Conservation (phyloP, 2,888 invertebrate genomes). For the Drosophila histrio region DNA sequence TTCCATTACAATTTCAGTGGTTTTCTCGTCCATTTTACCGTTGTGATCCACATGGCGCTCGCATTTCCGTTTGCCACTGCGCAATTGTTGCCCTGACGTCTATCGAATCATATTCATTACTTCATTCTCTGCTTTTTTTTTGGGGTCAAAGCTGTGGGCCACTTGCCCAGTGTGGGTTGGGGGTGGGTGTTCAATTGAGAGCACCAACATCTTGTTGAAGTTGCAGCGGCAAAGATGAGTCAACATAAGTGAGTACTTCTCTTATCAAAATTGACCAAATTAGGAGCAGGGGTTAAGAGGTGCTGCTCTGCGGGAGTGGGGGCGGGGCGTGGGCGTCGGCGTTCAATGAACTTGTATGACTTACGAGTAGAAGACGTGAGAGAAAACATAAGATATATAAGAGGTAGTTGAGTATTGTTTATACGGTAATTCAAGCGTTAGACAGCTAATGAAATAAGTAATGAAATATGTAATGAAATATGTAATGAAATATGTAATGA, state of each 20-base stretch:
- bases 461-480: neutral
- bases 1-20: neutral
- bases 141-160: constrained; percentile 59
- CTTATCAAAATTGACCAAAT: constrained; percentile 32
- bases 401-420: neutral
- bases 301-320: constrained; percentile 1
- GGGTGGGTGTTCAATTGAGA: constrained; percentile 48
- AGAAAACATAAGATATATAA: neutral
- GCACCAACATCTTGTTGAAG: constrained; percentile 14
- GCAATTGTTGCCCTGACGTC: constrained; percentile 29
- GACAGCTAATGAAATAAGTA: neutral
- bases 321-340: no score
- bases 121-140: constrained; percentile 35
- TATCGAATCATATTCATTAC: constrained; percentile 56
- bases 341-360: constrained; percentile 52
- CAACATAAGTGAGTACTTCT: constrained; percentile 15
- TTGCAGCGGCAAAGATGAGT: constrained; percentile 19
- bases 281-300: constrained; percentile 49
- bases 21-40: constrained; percentile 41
- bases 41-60: constrained; percentile 61
- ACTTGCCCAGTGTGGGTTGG: constrained; percentile 24
- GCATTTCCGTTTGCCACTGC: constrained; percentile 53
- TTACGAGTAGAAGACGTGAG: neutral
- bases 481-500: neutral
- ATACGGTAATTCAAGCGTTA: neutral